Base-by-base conservation (phyloP, 2,797 vertebrate species). In the Arrhamphus sclerolepis region DNA sequence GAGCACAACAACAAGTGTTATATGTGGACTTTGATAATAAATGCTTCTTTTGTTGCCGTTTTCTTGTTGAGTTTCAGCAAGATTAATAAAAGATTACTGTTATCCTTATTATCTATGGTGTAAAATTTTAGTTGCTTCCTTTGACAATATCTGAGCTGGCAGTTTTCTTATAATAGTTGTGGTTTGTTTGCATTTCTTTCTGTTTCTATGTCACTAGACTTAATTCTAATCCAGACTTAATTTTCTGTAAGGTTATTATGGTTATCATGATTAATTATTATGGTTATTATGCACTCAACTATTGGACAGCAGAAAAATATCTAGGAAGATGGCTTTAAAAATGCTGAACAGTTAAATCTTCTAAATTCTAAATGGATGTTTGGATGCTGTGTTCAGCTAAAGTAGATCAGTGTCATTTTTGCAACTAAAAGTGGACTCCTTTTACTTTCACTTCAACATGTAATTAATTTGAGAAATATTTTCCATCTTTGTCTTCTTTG, bases 391-490 rank as follows among this genome's bases (percentile, higher is more conserved):
- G 39, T 69, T 66, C 59, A 55, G 34, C 19, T 20, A 57, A 24
- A 63, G 16, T 43, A 47, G 13, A 48, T 58, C 11, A 4, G 29
- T 8, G 16, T 24, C 17, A 20, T 66, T 17, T 59, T 56, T 47
- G 16, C 20, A 19, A 34, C 41, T 26, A 40, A 80, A 55, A 68
- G n/a, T 29, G 41, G 28, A 66, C 46, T 55, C 41, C 13, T 54
- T 61, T 71, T 59, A 38, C n/a, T 66, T 81, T 56, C 8, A 17
- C 42, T 70, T 70, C 62, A 66, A 66, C 20, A 43, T 59, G 53
- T 51, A 11, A 81, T 78, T 71, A 77, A 75, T 52, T 42, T 29
- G 49, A 75, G 56, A 72, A 75, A 41, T 54, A 54, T 81, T 62
- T 74, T 50, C 47, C 57, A 62, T 78, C 57, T 62, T 72, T 52